These are phyloP conservation scores for Sphaerophoria taeniata DNA, from an alignment of 2,888 invertebrate genomes.

Conservation along the genomic window DNA sequence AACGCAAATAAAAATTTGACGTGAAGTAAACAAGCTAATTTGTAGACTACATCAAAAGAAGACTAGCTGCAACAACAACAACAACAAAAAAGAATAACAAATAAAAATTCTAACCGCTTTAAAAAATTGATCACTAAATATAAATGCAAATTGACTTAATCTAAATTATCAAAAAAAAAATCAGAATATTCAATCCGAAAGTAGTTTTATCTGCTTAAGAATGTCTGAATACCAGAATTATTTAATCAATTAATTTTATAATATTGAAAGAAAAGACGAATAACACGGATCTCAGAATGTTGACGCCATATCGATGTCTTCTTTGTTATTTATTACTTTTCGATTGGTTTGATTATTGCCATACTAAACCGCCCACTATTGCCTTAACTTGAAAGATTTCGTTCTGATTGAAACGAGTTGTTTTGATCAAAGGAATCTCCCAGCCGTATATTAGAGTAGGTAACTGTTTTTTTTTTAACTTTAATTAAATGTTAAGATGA, in stretches of 20 bases:
- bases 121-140: background rate
- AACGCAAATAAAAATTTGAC: no score
- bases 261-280: conserved; percentile 1
- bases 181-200: background rate
- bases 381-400: no score
- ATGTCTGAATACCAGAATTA: conserved; percentile 12
- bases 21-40: background rate
- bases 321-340: background rate
- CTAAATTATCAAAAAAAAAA: no score
- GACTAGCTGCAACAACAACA: background rate
- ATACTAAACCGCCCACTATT: background rate
- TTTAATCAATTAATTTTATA: background rate
- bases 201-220: background rate
- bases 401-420: no score
- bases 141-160: conserved; percentile 14
- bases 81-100: no score
- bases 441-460: no score
- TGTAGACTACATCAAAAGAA: background rate
- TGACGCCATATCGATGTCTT: conserved; percentile 19
- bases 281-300: conserved; percentile 31
- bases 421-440: no score
- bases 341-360: background rate
- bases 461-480: background rate
- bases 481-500: no score
- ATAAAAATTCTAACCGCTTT: background rate